Percentiles rank a stretch among this genome's conserved stretches.
Evolutionary conservation across 1,140 invertebrate species (phyloP).

Genomic region (Drosophila repleta): DNA sequence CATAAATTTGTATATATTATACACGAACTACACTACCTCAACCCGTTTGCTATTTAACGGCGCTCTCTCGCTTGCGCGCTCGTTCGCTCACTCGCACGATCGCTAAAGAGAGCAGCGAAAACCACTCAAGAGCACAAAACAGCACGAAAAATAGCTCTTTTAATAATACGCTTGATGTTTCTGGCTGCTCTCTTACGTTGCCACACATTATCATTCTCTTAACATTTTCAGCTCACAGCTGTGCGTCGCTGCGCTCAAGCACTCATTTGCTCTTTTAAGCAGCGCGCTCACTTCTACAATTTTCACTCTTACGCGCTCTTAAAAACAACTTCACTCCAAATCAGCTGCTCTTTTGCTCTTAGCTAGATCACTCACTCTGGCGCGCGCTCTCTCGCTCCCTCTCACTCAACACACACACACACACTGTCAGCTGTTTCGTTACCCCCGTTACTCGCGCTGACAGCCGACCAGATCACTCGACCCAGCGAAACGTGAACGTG

Average conservation of each 20-base stretch:
- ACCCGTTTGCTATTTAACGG: constrained; percentile 27
- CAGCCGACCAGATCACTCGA: constrained; percentile 34
- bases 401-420: constrained; percentile 8
- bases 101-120: constrained; percentile 6
- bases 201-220: not conserved
- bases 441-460: constrained; percentile 1
- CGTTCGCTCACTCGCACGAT: constrained; percentile 3
- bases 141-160: constrained; percentile 1
- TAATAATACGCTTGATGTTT: no score
- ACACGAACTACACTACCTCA: constrained; percentile 25
- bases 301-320: constrained; percentile 16
- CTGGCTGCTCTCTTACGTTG: no score
- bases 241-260: not conserved
- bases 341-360: constrained; percentile 2
- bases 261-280: not conserved
- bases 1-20: constrained; percentile 16
- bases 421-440: constrained; percentile 30
- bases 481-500: constrained; percentile 66
- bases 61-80: not conserved
- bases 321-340: constrained; percentile 3
- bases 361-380: not conserved
- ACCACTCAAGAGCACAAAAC: constrained; percentile 11
- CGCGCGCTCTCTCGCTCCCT: constrained; percentile 6
- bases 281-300: not conserved
- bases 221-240: not conserved